Base-by-base conservation (phyloP, 2,888 invertebrate genomes). In the Eucera pruinosa region DNA sequence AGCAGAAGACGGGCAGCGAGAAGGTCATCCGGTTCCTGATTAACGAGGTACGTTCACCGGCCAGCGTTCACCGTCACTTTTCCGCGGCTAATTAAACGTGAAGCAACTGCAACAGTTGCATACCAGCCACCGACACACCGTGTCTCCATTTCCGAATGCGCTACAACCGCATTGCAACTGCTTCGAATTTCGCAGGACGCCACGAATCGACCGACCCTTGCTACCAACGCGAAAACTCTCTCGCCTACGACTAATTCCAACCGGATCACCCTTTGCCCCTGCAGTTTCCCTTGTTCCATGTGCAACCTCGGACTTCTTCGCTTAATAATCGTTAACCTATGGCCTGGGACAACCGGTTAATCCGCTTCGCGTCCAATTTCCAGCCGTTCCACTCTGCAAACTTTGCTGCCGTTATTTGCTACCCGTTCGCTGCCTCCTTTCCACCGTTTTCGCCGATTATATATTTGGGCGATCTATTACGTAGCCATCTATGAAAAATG, bases 1-100 rank as follows among this genome's bases (percentile, higher is more conserved):
- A 93, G 27, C 96, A 96, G 89, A 94, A 93, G 87, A 89, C 92
- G 3, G 95, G 95, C 50, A 94, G 95, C 54, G 94, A 95, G 84
- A 95, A 93, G 80, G 94, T 96, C 6, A 94, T 96, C 39, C 93
- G 94, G 20, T 94, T 93, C 86, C 92, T 97, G 78, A 95, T 96
- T 81, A 90, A 93, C 81, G 89, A 93, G 83, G 92, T 92, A 87
- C 84, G 82, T 80, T 82, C 79, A 82, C 75, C 78, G 6, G 13
- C 0, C 47, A 18, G 36, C 33, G 52, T 62, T 61, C 64, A 61
- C 77, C 48, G 84, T 84, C 77, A 65, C 85, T 78, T 78, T 81
- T 73, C 57, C 64, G 23, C 11, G 36, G 67, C 67, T 72, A 65
- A 85, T 84, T 78, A 75, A 77, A 54, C 69, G 50, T 55, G 45